Evolutionary conservation across 1,140 invertebrate genomes (phyloP).

Genomic region (Lysiphlebus fabarum): DNA sequence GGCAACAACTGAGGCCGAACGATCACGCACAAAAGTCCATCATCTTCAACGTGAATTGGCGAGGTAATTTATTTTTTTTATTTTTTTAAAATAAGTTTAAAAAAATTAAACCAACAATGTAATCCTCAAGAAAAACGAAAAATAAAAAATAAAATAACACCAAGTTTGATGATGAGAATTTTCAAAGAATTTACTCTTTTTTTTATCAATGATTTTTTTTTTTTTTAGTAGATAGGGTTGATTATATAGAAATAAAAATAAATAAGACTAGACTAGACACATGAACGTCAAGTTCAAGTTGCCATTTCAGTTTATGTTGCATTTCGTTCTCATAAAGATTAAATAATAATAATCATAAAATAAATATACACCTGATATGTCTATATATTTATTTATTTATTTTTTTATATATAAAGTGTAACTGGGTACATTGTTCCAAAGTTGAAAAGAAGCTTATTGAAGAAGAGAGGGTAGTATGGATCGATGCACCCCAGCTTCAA

Average conservation of each 20-base stretch:
- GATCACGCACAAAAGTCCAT: conserved; percentile 56
- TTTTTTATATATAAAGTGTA: no score
- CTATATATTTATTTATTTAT: no score
- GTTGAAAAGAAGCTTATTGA: neutral
- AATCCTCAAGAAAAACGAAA: no score
- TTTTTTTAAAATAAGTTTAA: conserved; percentile 1
- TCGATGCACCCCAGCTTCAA: conserved; percentile 20
- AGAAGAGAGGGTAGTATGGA: conserved; percentile 11
- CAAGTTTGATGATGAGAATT: neutral
- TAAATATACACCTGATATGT: no score
- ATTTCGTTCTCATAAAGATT: no score
- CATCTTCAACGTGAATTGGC: conserved; percentile 59
- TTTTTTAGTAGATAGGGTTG: neutral
- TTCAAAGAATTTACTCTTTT: neutral
- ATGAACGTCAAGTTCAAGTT: no score
- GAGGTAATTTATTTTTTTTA: conserved; percentile 47
- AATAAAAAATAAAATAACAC: no score
- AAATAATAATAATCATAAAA: no score
- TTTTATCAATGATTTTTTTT: neutral
- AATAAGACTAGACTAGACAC: no score
- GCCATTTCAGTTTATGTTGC: no score
- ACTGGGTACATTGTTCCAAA: conserved; percentile 6
- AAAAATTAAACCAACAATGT: no score
- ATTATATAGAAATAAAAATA: no score
- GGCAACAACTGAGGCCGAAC: conserved; percentile 57